Evolutionary conservation across 1,140 invertebrate species (phyloP).

Genomic region (Drosophila biarmipes): DNA sequence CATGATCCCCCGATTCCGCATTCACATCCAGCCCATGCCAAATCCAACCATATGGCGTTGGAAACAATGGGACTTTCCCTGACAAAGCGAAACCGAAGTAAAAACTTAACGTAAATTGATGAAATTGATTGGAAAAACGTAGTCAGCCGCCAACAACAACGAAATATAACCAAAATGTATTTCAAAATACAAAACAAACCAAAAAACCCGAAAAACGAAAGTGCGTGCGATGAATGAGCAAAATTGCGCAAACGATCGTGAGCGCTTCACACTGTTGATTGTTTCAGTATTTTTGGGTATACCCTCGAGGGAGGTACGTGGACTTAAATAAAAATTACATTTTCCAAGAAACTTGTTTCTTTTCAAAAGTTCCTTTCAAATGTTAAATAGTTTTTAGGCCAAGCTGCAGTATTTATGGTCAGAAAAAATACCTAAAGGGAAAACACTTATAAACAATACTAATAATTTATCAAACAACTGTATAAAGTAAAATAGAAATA

Average conservation of each 20-base stretch:
- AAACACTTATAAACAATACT: too few species aligned
- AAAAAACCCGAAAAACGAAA: constrained; percentile 55
- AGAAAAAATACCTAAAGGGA: too few species aligned
- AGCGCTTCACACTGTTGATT: constrained; percentile 45
- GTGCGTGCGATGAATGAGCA: constrained; percentile 76
- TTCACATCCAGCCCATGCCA: constrained; percentile 23
- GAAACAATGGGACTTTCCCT: constrained; percentile 53
- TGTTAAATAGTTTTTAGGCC: too few species aligned
- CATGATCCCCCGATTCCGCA: constrained; percentile 9
- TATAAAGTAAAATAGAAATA: too few species aligned
- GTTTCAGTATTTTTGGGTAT: constrained; percentile 22
- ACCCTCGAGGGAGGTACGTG: constrained; percentile 20
- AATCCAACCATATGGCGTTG: constrained; percentile 40
- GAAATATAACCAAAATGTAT: constrained; percentile 63
- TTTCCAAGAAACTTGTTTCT: background rate
- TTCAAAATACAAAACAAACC: constrained; percentile 57
- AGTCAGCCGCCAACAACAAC: constrained; percentile 30
- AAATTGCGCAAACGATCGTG: constrained; percentile 78
- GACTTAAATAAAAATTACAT: too few species aligned
- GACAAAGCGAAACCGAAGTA: constrained; percentile 25
- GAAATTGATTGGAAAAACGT: constrained; percentile 76
- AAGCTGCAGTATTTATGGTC: too few species aligned
- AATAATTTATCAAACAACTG: too few species aligned
- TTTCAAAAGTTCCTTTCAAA: too few species aligned
- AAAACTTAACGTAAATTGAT: constrained; percentile 66